Evolutionary conservation across 2,888 invertebrate genomes (phyloP), one percentile per base, ranked within the genome.

Genomic region (Tenthredo livida): DNA sequence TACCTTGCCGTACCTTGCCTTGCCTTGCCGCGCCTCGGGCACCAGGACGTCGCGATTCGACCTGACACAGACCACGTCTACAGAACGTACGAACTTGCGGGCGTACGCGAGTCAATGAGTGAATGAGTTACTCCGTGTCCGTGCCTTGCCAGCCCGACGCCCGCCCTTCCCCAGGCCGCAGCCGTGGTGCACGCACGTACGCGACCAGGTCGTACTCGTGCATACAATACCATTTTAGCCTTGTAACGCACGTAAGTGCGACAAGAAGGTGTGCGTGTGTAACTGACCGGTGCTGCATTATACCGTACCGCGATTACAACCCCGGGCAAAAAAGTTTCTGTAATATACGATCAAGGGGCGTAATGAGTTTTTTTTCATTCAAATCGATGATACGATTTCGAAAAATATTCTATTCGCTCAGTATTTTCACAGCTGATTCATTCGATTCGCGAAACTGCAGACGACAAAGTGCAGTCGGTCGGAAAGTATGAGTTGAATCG

Each of bases 61-160:
- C 21, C 58, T 21, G 17, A 61, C 75, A 65, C 65, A 40, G 21
- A 65, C 61, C 84, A 40, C 84, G 84, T 78, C 80, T 40, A 40
- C 29, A 29, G 84, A 89, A 89, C 89, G 88, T 89, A 89, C 86
- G 67, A 84, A 86, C 89, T 89, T 89, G 90, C 91, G 89, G 89
- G 89, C 90, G 91, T 90, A 89, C 90, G 89, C 89, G 88, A 90
- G 90, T 91, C 90, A 91, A 90, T 91, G 90, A 91, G 89, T 90
- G 89, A 90, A 89, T 91, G 90, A 88, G 83, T 83, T 91, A 89
- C 90, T 90, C 89, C 89, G 87, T 88, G 90, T 88, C 90, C 90
- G 90, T 88, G 88, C 90, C 88, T 88, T 88, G 88, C 89, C 88
- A 88, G 88, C 89, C 90, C 88, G 87, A 88, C 89, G 86, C 88